These are phyloP conservation scores for Desmophyllum pertusum DNA, from an alignment of 92 coral and sea anemone genomes.

Conservation along the genomic window DNA sequence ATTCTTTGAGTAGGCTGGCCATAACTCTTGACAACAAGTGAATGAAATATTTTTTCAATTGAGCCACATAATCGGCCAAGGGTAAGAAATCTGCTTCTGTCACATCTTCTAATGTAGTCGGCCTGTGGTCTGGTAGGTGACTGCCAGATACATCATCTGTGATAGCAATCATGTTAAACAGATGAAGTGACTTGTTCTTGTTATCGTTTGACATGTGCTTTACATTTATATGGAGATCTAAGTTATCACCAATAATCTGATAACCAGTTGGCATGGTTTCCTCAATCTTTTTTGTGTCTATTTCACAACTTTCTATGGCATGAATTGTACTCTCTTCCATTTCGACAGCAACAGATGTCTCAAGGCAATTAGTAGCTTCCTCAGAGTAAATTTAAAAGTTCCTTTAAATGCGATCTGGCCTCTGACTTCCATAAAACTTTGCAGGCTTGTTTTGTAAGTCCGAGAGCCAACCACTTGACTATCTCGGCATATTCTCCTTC, in stretches of 20 bases:
- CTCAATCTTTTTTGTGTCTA: conserved; percentile 21
- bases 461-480: conserved; percentile 34
- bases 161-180: conserved; percentile 49
- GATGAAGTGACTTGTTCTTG: conserved; percentile 52
- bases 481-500: conserved; percentile 18
- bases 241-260: conserved; percentile 56
- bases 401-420: conserved; percentile 10
- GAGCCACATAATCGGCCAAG: conserved; percentile 27
- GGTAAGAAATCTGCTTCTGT: conserved; percentile 53
- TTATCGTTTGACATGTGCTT: conserved; percentile 46
- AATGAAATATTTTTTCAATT: conserved; percentile 54
- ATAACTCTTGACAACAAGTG: conserved; percentile 57
- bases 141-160: conserved; percentile 48
- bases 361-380: conserved; percentile 23
- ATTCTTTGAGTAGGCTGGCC: conserved; percentile 35
- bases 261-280: conserved; percentile 31
- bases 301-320: conserved; percentile 32
- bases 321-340: not conserved
- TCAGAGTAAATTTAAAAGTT: conserved; percentile 21
- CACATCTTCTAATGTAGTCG: conserved; percentile 43
- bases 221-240: conserved; percentile 55
- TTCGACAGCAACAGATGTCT: conserved; percentile 28
- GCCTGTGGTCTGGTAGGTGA: conserved; percentile 49
- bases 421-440: conserved; percentile 38
- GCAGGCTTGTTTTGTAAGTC: conserved; percentile 19